Evolutionary conservation across 2,888 invertebrate species (phyloP).

Genomic region (Lysandra bellargus): DNA sequence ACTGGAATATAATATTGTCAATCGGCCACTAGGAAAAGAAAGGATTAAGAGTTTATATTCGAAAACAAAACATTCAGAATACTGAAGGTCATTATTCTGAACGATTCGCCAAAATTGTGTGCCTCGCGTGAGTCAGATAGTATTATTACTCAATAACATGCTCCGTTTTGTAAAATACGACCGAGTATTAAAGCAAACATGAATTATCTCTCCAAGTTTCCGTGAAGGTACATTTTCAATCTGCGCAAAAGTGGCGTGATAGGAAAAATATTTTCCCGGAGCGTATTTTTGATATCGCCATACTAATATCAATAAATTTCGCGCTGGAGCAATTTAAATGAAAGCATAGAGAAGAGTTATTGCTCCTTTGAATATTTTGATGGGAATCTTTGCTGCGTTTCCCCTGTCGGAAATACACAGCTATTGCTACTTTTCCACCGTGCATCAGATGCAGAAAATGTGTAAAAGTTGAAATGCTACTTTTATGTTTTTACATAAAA

Average conservation of each 20-base stretch:
- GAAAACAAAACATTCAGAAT: not conserved
- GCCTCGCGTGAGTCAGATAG: slow-evolving; percentile 14
- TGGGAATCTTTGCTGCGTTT: slow-evolving; percentile 12
- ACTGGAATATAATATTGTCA: too few relatives aligned
- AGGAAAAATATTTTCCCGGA: slow-evolving; percentile 29
- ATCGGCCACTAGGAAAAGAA: too few relatives aligned
- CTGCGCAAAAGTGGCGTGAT: slow-evolving; percentile 29
- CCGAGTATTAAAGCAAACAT: slow-evolving; percentile 24
- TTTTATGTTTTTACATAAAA: too few relatives aligned
- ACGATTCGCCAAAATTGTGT: not conserved
- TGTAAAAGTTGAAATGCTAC: too few relatives aligned
- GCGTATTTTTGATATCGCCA: slow-evolving; percentile 30
- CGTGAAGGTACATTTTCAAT: slow-evolving; percentile 26
- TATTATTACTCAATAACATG: slow-evolving; percentile 13
- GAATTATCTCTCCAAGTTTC: slow-evolving; percentile 20
- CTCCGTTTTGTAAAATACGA: slow-evolving; percentile 21
- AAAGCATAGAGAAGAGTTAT: slow-evolving; percentile 23
- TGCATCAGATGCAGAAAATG: not conserved
- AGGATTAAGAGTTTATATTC: not conserved
- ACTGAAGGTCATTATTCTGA: not conserved
- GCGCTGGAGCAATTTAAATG: slow-evolving; percentile 31
- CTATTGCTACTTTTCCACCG: not conserved
- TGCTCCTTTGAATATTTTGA: slow-evolving; percentile 31
- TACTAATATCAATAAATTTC: slow-evolving; percentile 33
- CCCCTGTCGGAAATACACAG: not conserved